A percentile compares a stretch with the other conserved stretches of the same genome.
Evolutionary conservation across 2,113 vertebrate species (phyloP).

Genomic region (Heloderma charlesbogerti): DNA sequence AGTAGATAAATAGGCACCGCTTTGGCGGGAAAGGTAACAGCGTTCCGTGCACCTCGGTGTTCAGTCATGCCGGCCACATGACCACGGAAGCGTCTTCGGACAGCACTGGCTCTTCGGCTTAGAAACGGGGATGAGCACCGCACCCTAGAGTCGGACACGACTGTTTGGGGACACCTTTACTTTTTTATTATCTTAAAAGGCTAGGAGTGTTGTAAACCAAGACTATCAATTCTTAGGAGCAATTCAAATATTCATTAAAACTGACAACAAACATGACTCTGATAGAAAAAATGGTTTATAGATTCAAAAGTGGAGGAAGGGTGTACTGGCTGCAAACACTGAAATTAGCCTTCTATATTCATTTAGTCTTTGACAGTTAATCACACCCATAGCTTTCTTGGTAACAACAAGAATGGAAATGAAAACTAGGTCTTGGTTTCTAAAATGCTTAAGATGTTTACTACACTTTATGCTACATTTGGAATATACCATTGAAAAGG

Average conservation of each 20-base stretch:
- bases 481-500: conserved; percentile 28
- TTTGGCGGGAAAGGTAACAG: too few species aligned
- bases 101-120: too few species aligned
- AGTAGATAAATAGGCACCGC: too few species aligned
- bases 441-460: conserved; percentile 39
- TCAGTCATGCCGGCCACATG: too few species aligned
- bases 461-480: conserved; percentile 32
- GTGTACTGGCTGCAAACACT: conserved; percentile 47
- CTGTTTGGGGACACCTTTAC: too few species aligned
- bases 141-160: too few species aligned
- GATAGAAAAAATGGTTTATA: background rate
- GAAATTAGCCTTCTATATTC: background rate
- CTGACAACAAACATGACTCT: background rate
- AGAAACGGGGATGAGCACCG: too few species aligned
- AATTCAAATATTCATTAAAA: background rate
- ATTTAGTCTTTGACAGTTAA: conserved; percentile 45
- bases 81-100: too few species aligned
- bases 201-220: background rate
- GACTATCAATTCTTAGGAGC: background rate
- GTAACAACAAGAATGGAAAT: conserved; percentile 36
- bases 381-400: conserved; percentile 54
- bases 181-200: background rate
- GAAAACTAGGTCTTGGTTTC: conserved; percentile 41
- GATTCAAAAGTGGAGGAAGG: conserved; percentile 15
- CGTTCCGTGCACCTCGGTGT: too few species aligned